Evolutionary conservation across 2,113 vertebrate genomes (phyloP).

Genomic region (Zapus hudsonius): DNA sequence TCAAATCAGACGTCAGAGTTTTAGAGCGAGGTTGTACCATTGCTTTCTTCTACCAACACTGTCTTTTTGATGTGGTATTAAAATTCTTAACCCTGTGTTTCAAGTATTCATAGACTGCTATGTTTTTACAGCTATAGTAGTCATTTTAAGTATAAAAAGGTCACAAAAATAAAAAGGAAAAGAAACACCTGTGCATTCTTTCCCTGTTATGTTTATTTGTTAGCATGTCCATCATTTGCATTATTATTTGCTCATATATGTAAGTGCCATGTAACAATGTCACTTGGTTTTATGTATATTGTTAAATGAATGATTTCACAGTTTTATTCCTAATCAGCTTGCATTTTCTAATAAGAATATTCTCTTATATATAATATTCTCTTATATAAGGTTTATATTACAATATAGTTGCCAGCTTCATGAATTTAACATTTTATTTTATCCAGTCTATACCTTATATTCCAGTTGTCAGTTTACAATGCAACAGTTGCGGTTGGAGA

Average conservation of each 20-base stretch:
- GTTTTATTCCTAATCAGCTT: not conserved
- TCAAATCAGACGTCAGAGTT: not conserved
- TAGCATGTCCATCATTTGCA: not conserved
- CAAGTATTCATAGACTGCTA: not conserved
- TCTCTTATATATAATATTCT: not conserved
- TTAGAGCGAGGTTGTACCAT: not conserved
- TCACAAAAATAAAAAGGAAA: not conserved
- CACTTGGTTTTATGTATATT: not conserved
- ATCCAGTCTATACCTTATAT: not conserved
- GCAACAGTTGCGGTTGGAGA: not conserved
- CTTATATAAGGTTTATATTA: too few relatives aligned
- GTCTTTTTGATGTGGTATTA: not conserved
- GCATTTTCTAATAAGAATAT: not conserved
- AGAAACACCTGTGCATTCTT: not conserved
- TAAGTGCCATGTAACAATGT: not conserved
- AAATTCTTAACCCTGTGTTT: not conserved
- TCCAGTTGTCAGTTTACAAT: not conserved
- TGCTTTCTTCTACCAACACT: not conserved
- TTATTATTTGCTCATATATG: not conserved
- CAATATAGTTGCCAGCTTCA: not conserved
- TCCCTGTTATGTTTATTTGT: not conserved
- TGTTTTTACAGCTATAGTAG: not conserved
- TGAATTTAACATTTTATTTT: not conserved
- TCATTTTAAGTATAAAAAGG: too few relatives aligned
- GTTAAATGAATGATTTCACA: slow-evolving; percentile 8